A percentile compares a stretch with the other conserved stretches of the same genome.
Evolutionary conservation across 2,113 vertebrate species (phyloP).

Genomic region (Gobius niger): DNA sequence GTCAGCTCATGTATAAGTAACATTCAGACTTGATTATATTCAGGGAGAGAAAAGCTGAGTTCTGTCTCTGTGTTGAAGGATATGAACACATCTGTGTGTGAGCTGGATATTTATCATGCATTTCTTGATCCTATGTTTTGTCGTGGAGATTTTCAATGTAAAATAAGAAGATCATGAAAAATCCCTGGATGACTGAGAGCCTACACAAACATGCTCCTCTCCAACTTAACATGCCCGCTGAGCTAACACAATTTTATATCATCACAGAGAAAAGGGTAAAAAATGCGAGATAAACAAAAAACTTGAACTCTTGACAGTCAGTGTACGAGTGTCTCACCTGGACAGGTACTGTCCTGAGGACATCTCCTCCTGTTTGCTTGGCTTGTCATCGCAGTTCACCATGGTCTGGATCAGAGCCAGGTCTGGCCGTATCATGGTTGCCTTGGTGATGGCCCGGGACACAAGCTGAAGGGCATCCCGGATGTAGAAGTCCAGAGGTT

Average conservation of each 20-base stretch:
- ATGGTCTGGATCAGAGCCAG: conserved; percentile 70
- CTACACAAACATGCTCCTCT: background rate
- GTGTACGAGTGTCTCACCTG: conserved; percentile 68
- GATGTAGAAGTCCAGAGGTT: conserved; percentile 81
- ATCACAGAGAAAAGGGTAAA: background rate
- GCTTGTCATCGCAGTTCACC: conserved; percentile 75
- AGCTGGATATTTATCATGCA: background rate
- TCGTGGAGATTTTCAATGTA: no score
- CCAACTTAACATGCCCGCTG: background rate
- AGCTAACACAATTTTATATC: background rate
- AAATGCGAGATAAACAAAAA: background rate
- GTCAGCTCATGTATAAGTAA: conserved; percentile 25
- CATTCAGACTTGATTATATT: conserved; percentile 14
- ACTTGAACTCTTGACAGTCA: background rate
- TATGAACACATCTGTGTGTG: conserved; percentile 7
- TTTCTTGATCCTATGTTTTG: no score
- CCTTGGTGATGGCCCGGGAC: conserved; percentile 68
- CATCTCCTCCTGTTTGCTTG: conserved; percentile 28
- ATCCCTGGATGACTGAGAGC: no score
- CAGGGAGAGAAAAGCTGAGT: background rate
- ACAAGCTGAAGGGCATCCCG: conserved; percentile 81
- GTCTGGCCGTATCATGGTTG: conserved; percentile 63
- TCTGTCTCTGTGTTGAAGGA: conserved; percentile 5
- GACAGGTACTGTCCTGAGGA: conserved; percentile 80
- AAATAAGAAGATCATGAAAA: no score